These are phyloP conservation scores for Felis catus DNA, from an alignment of 2,113 vertebrate genomes.

Conservation along the genomic window DNA sequence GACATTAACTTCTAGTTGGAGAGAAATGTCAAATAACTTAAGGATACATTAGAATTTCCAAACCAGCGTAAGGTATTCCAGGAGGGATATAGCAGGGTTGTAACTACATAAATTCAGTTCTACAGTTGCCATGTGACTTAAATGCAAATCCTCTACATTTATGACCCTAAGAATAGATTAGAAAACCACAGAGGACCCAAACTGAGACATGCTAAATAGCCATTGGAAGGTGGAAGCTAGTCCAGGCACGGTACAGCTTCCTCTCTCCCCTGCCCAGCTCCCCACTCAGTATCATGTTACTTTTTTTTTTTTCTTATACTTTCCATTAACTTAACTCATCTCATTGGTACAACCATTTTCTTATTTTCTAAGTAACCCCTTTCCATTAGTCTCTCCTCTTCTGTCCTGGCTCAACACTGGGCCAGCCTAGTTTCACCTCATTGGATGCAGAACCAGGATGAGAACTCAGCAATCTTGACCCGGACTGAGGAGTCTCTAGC, in stretches of 20 bases:
- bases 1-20: background rate
- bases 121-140: background rate
- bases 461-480: background rate
- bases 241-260: background rate
- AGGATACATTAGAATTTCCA: background rate
- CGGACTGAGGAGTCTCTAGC: background rate
- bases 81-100: background rate
- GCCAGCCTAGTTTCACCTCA: background rate
- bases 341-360: background rate
- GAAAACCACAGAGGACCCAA: background rate
- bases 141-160: background rate
- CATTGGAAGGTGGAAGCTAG: background rate
- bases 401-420: background rate
- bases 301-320: background rate
- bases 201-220: background rate
- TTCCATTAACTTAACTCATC: constrained; percentile 1
- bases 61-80: background rate
- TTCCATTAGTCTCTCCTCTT: background rate
- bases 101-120: background rate
- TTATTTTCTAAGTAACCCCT: background rate
- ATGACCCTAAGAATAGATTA: background rate
- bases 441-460: constrained; percentile 15
- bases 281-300: background rate
- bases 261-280: background rate
- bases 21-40: constrained; percentile 19